Evolutionary conservation across 2,797 vertebrate genomes (phyloP), one percentile per base, ranked within the genome.

Genomic region (Brachyalestes nurse): DNA sequence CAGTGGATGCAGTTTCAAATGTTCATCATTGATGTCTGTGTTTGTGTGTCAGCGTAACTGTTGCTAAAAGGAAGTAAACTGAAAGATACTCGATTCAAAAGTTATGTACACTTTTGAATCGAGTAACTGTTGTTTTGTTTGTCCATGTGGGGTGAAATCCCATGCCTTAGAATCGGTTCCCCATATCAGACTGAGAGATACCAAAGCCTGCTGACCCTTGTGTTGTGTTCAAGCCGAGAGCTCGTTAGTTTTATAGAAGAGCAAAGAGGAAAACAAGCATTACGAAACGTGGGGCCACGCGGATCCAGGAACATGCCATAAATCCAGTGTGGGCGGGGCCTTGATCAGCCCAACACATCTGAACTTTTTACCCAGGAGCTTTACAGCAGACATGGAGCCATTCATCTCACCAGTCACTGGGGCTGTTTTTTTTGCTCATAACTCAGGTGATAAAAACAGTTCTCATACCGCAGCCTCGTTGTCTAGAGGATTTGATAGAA

Each of bases 291-390:
- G 87, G 83, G 85, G 83, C 89, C 89, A 80, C 85, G 77, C 79
- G 85, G 84, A 84, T 90, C 83, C 81, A 81, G 80, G 77, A 84
- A 85, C 84, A 80, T 81, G 90, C 88, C 86, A 83, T 94, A 92
- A 90, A 93, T 93, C 85, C 82, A 81, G 85, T 40, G 79, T 45
- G 85, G 89, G 88, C 73, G 90, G 87, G 90, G 87, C 86, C 89
- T 88, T 82, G 78, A 82, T 88, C 90, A 88, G 90, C 90, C 85
- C 90, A 73, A 84, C 73, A 84, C 66, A 65, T 79, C 60, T 86
- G 91, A 93, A 93, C 91, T 93, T 86, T 91, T 93, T 91, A 89
- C 90, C 86, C 86, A 85, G 83, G 77, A 85, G 83, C 60, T 81
- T 78, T 86, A 88, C 64, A 79, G 85, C 51, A 91, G 90, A 90